These are phyloP conservation scores for Manis javanica DNA, from an alignment of 2,797 vertebrate genomes.

Conservation along the genomic window DNA sequence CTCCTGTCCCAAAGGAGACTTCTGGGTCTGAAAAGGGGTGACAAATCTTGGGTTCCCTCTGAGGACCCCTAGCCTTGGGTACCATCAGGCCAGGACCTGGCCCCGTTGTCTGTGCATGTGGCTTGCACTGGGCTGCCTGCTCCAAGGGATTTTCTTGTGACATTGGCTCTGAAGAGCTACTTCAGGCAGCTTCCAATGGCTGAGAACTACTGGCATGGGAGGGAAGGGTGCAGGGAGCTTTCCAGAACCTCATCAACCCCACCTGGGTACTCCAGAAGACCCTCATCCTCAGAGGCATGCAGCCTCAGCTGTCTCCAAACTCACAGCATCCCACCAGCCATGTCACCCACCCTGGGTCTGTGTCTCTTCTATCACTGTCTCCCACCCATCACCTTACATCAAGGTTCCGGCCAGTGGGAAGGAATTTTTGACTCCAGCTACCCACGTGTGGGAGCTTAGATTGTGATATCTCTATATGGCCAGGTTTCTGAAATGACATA, in stretches of 20 bases:
- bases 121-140: conserved; percentile 65
- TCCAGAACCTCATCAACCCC: neutral
- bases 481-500: neutral
- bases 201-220: neutral
- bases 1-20: neutral
- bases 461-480: neutral
- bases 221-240: neutral
- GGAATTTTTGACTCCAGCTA: too few relatives aligned
- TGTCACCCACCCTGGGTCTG: neutral
- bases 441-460: accelerated
- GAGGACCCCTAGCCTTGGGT: neutral
- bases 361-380: neutral
- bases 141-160: neutral
- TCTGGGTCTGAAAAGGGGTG: neutral
- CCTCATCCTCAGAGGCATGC: conserved; percentile 50
- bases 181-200: conserved; percentile 52
- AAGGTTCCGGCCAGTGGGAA: neutral
- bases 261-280: neutral
- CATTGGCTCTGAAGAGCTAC: conserved; percentile 7
- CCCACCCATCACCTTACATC: neutral
- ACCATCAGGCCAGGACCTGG: neutral
- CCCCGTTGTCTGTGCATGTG: conserved; percentile 62
- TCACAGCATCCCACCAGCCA: conserved; percentile 66
- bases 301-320: neutral
- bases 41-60: accelerated